Conservation (phyloP, 2,888 invertebrate genomes). For the Lysandra coridon region DNA sequence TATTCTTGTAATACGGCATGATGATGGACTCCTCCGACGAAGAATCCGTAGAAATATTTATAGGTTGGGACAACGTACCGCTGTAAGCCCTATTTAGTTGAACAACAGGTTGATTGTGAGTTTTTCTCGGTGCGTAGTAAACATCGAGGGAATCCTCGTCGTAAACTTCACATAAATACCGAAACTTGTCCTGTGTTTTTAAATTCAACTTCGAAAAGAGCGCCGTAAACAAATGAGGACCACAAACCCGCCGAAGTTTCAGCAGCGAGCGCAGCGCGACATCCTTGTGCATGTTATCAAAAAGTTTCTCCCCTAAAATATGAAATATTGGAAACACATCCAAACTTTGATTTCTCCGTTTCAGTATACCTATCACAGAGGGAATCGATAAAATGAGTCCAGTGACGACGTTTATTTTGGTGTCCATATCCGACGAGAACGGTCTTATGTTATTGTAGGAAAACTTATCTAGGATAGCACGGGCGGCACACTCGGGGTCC, state of each 20-base stretch:
- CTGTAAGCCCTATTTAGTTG: constrained; percentile 65
- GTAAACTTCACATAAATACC: constrained; percentile 65
- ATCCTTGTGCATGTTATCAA: constrained; percentile 81
- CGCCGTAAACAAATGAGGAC: constrained; percentile 82
- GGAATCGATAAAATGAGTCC: constrained; percentile 84
- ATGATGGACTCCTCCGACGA: constrained; percentile 83
- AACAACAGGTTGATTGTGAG: constrained; percentile 55
- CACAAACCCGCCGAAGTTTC: constrained; percentile 85
- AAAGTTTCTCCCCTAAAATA: constrained; percentile 79
- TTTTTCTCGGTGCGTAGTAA: constrained; percentile 68
- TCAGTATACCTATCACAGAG: constrained; percentile 80
- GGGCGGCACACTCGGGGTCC: constrained; percentile 84
- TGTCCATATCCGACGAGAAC: constrained; percentile 74
- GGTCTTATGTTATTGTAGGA: constrained; percentile 80
- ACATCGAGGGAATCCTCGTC: constrained; percentile 75
- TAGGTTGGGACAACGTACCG: constrained; percentile 53
- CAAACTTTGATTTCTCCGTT: constrained; percentile 67
- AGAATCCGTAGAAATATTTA: constrained; percentile 65
- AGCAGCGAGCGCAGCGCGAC: constrained; percentile 85
- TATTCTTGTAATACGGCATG: constrained; percentile 53
- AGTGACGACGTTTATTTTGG: constrained; percentile 80
- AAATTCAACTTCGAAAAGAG: constrained; percentile 70
- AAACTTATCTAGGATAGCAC: constrained; percentile 83
- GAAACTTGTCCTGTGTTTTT: constrained; percentile 77
- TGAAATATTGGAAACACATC: constrained; percentile 77